Conservation (phyloP, 2,797 vertebrate genomes). For the Enteromius argenteus region DNA sequence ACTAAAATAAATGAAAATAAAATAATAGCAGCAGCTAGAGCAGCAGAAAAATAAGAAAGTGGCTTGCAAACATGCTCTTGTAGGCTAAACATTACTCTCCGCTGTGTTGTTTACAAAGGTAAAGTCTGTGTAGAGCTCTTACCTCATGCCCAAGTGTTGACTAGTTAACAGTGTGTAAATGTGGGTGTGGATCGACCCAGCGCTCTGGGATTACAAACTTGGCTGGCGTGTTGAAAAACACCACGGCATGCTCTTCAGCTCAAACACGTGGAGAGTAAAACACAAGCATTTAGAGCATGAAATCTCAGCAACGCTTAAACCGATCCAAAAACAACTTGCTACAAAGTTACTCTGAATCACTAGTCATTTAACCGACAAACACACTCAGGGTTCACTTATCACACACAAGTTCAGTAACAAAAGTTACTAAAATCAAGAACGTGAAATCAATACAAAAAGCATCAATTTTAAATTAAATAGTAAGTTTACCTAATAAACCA, state of each 20-base stretch:
- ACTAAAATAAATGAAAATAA: neutral
- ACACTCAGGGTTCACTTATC: neutral
- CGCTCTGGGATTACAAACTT: slow-evolving; percentile 19
- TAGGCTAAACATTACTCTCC: neutral
- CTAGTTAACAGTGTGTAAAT: slow-evolving; percentile 16
- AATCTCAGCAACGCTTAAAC: neutral
- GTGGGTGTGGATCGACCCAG: neutral
- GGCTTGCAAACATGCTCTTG: neutral
- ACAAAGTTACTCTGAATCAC: slow-evolving; percentile 4
- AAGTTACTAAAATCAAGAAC: neutral
- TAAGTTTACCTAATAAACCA: neutral
- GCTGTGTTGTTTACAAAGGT: slow-evolving; percentile 2
- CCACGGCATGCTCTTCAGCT: neutral
- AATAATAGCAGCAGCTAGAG: neutral
- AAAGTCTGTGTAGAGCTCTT: neutral
- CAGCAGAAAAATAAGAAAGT: neutral
- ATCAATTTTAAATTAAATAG: neutral
- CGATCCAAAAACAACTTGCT: neutral
- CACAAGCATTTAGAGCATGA: neutral
- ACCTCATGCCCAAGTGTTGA: neutral
- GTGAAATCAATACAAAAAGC: no score
- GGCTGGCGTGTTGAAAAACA: neutral
- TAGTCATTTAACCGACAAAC: neutral
- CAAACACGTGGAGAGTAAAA: neutral
- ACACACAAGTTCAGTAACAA: neutral